Percentiles rank a stretch among this genome's conserved stretches.
Evolutionary conservation across 2,888 invertebrate genomes (phyloP).

Genomic region (Esperia sulphurella): DNA sequence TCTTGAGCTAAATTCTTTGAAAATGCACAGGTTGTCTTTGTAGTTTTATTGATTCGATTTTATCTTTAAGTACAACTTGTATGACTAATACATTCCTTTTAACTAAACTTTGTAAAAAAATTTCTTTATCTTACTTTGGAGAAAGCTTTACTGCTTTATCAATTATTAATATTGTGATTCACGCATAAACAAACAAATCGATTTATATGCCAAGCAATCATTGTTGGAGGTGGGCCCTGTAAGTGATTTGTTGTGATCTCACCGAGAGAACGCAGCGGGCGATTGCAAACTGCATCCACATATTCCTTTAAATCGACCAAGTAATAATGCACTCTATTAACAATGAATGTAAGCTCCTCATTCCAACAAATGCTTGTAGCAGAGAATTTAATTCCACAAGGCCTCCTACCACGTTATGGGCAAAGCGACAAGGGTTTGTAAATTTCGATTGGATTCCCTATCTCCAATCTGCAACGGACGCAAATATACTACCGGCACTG

Average conservation of each 20-base stretch:
- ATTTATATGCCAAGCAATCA: constrained; percentile 69
- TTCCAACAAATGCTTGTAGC: constrained; percentile 27
- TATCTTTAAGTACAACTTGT: no score
- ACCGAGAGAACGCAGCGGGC: constrained; percentile 72
- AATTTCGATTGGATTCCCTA: constrained; percentile 73
- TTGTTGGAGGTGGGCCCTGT: constrained; percentile 72
- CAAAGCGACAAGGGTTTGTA: constrained; percentile 73
- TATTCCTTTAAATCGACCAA: constrained; percentile 31
- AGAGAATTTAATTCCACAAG: constrained; percentile 66
- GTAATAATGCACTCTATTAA: constrained; percentile 38
- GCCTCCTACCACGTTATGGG: constrained; percentile 74
- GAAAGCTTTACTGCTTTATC: constrained; percentile 10
- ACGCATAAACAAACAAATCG: constrained; percentile 56
- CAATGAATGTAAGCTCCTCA: constrained; percentile 31
- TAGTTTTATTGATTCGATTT: no score
- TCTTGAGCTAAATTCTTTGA: no score
- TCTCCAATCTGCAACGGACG: constrained; percentile 67
- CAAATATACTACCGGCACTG: constrained; percentile 57
- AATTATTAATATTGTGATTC: constrained; percentile 23
- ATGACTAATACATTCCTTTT: no score
- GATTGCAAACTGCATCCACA: constrained; percentile 69
- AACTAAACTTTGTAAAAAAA: no score
- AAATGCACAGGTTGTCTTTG: no score
- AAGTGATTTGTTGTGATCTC: constrained; percentile 78
- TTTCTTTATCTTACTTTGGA: constrained; percentile 7